These are phyloP conservation scores for Antedon mediterranea DNA, from an alignment of 53 echinoderm and acorn worm species.

Conservation along the genomic window DNA sequence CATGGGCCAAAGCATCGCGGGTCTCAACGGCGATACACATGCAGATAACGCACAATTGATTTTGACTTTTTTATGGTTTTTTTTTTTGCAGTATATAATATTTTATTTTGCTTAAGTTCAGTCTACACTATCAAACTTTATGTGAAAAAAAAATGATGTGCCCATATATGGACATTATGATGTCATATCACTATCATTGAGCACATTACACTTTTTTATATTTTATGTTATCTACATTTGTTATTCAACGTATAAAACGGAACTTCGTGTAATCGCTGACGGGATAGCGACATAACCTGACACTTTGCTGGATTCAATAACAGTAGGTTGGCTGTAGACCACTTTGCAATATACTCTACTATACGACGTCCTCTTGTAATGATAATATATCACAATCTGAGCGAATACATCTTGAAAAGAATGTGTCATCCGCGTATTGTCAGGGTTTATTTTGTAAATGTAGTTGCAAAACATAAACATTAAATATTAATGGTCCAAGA, in stretches of 20 bases:
- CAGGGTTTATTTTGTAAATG: background rate
- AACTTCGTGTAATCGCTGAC: too few species aligned
- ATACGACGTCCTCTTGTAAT: background rate
- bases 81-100: too few species aligned
- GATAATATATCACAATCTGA: background rate
- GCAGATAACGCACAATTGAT: too few species aligned
- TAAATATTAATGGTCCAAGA: background rate
- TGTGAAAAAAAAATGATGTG: too few species aligned
- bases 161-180: too few species aligned
- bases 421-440: background rate
- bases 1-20: too few species aligned
- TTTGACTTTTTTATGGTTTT: too few species aligned
- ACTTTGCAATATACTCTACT: background rate
- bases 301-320: background rate
- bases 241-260: background rate
- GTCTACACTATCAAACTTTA: too few species aligned
- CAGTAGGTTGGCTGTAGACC: background rate
- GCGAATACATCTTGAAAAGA: background rate
- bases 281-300: background rate
- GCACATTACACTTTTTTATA: too few species aligned
- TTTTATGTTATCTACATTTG: background rate
- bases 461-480: background rate
- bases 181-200: too few species aligned
- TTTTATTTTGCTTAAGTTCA: too few species aligned
- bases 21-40: too few species aligned